phyloP scores from a whole-genome alignment of 2,797 vertebrate species.

The Dallia pectoralis region DNA sequence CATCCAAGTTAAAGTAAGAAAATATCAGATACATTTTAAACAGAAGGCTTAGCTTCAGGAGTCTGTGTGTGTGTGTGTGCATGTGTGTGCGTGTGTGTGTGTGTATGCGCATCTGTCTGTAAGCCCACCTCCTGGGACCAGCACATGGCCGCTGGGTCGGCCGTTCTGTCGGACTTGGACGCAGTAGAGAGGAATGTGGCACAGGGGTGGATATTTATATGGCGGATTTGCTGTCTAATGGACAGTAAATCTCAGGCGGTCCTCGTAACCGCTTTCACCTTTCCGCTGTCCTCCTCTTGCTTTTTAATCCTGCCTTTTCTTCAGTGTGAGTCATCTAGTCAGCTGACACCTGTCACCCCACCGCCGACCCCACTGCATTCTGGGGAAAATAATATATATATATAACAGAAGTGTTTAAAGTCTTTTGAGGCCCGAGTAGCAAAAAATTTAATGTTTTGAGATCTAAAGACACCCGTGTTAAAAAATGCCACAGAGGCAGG shows the following conservation, averaged over 20 bases:
- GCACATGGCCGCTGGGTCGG: slow-evolving; percentile 45
- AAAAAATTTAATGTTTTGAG: too few species aligned
- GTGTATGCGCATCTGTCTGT: neutral
- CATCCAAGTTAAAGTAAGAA: neutral
- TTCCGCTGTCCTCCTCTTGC: neutral
- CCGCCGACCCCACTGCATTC: neutral
- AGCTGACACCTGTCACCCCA: neutral
- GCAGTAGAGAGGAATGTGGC: slow-evolving; percentile 74
- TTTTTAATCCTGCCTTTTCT: slow-evolving; percentile 1
- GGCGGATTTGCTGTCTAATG: slow-evolving; percentile 55
- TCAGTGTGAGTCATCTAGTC: neutral
- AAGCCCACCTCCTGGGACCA: neutral
- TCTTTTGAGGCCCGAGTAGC: too few species aligned
- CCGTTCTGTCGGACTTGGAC: slow-evolving; percentile 58
- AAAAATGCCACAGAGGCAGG: too few species aligned
- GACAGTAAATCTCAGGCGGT: slow-evolving; percentile 33
- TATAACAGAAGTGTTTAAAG: neutral
- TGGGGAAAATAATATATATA: neutral
- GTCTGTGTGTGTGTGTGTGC: neutral
- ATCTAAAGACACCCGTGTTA: too few species aligned
- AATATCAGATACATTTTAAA: slow-evolving; percentile 53
- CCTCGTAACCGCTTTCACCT: neutral
- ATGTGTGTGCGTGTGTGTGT: neutral
- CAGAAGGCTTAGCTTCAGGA: slow-evolving; percentile 22
- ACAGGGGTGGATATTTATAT: slow-evolving; percentile 69